Evolutionary conservation across 2,113 vertebrate species (phyloP), one percentile per base, ranked within the genome.

Genomic region (Burhinus oedicnemus): DNA sequence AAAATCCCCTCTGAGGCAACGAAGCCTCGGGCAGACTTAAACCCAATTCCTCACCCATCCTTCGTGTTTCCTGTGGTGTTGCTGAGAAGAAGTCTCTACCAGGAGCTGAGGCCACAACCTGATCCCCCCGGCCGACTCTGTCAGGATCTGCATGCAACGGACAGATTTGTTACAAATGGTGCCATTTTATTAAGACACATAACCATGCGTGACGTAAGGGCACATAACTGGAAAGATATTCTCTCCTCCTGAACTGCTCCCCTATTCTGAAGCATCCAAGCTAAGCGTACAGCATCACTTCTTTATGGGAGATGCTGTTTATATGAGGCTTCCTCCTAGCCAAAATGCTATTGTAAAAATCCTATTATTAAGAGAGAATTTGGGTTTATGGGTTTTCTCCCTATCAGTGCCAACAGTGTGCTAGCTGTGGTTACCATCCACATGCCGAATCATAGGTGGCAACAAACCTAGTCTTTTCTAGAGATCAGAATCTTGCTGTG

Each of bases 21-120:
- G 9, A 55, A 60, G 27, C 23, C 51, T 57, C 54, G 70, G 57
- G 32, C 15, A 21, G 62, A 34, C 22, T 57, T 65, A 58, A 64
- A 87, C 11, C 6, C 10, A 47, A 4, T 42, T 82, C 40, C 30
- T 64, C 27, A 27, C 1, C 0, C 0, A 0, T 44, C 30, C 25
- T 49, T 82, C 6, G 5, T 34, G 38, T 58, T 85, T 80, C 62
- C 71, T 69, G 26, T 17, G 47, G 20, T 19, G 8, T 32, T 80
- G n/a, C 52, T 69, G 20, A 62, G 52, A 36, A 52, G 15, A 65
- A 58, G 14, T 22, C 11, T 74, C 15, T 76, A 30, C 23, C 34
- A 69, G 57, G 26, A 92, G 22, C 30, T 65, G 62, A 84, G 26
- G 30, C 32, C 26, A 77, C 71, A 72, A 12, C 20, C 57, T 64